Conservation (phyloP, 2,888 invertebrate genomes). For the Hypolimnas misippus region DNA sequence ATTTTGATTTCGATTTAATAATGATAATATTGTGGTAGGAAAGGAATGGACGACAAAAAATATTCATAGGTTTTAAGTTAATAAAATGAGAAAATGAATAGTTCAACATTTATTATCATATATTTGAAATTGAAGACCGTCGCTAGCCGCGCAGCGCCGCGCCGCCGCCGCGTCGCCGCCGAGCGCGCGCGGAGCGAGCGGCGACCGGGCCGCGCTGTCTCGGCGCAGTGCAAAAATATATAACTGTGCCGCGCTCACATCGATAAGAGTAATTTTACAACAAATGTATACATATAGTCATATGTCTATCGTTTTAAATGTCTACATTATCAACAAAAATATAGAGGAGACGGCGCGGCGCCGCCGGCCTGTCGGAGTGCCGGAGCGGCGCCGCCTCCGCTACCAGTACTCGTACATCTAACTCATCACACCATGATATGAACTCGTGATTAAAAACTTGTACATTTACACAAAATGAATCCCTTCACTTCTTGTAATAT, state of each 20-base stretch:
- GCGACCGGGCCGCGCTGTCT: constrained; percentile 42
- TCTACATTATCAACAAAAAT: constrained; percentile 61
- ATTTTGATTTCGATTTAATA: too few relatives aligned
- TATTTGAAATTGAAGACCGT: constrained; percentile 68
- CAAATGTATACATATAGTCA: constrained; percentile 48
- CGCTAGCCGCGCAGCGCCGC: constrained; percentile 46
- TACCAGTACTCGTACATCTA: constrained; percentile 41
- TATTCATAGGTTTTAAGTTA: constrained; percentile 20
- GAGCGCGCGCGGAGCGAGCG: constrained; percentile 45
- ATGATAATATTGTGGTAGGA: too few relatives aligned
- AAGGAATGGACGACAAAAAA: too few relatives aligned
- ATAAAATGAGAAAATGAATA: constrained; percentile 54
- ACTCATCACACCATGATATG: constrained; percentile 77
- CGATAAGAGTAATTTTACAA: constrained; percentile 49
- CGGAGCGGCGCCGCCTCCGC: constrained; percentile 33
- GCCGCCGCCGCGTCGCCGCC: constrained; percentile 46
- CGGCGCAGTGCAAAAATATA: constrained; percentile 75
- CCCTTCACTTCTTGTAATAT: background rate
- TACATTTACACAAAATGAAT: constrained; percentile 19
- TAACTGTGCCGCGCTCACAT: constrained; percentile 65
- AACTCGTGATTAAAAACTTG: constrained; percentile 56
- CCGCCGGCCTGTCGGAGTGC: background rate
- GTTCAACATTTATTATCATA: constrained; percentile 77
- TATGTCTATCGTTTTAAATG: constrained; percentile 44
- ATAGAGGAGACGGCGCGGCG: constrained; percentile 39